Base-by-base conservation (phyloP, 35 echinoderm and acorn worm species). In the Ptychodera flava region DNA sequence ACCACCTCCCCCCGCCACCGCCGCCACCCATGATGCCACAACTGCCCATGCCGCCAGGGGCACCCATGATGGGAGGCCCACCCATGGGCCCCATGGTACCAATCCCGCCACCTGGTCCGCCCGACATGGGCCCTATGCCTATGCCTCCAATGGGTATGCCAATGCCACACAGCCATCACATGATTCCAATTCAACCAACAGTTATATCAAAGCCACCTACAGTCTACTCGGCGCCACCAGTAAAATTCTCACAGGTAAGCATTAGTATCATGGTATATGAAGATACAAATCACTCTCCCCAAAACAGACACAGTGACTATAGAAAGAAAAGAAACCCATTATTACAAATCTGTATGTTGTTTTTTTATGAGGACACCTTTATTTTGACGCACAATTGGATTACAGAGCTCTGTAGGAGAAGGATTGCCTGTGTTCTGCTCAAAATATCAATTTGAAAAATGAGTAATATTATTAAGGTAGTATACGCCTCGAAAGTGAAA, bases 141-240 rank as follows among this genome's bases (percentile, higher is more conserved):
- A 80, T 80, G 79, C 10, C n/a, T 80, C 2, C 79, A 30, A 6
- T 29, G 10, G 10, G 14, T 80, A 2, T 29, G n/a, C n/a, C n/a
- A 30, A 10, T 6, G 15, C n/a, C 14, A 30, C 79, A 14, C n/a
- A 77, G 15, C 15, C 15, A n/a, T 77, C 76, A 15, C n/a, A 86
- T 78, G 53, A 0, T 53, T 31, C 53, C 28, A 16, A 28, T 37
- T 1, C 82, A 84, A 79, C 88, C 88, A 0, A 36, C 77, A 29
- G 86, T 88, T 1, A 80, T 88, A 37, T 77, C 86, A 33, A 88
- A 88, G 22, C 45, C 83, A 79, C 89, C 89, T 0, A 90, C 89
- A 33, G 36, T 85, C 1, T 90, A 90, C 36, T 79, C 89, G 15
- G 89, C 89, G 14, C 84, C 84, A 80, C 89, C 89, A 15, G 83